A percentile compares a stretch with the other conserved stretches of the same genome.
These are phyloP conservation scores for Girardinus metallicus DNA, from an alignment of 2,797 vertebrate species.

Conservation along the genomic window DNA sequence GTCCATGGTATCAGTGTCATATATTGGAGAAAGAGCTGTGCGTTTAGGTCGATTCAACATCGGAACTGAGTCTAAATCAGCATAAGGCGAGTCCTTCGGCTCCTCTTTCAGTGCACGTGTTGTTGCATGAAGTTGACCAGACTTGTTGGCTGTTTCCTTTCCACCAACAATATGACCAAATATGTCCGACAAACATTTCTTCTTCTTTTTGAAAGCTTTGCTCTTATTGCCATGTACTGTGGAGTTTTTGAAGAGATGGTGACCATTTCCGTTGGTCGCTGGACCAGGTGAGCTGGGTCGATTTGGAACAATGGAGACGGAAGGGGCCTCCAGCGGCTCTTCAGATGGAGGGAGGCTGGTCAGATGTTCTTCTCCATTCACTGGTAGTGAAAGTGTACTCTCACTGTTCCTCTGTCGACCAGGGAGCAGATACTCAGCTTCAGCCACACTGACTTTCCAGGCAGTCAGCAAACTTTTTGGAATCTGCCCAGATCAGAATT, in stretches of 20 bases:
- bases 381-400: conserved; percentile 48
- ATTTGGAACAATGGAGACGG: conserved; percentile 38
- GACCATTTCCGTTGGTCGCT: conserved; percentile 56
- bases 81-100: conserved; percentile 75
- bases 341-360: conserved; percentile 65
- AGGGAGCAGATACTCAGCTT: conserved; percentile 88
- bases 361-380: conserved; percentile 55
- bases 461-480: conserved; percentile 91
- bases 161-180: conserved; percentile 73
- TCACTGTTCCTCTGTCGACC: conserved; percentile 71
- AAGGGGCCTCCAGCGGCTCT: conserved; percentile 37
- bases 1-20: conserved; percentile 16
- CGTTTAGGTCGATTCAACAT: conserved; percentile 80
- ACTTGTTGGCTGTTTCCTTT: conserved; percentile 51
- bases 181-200: conserved; percentile 77
- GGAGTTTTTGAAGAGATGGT: conserved; percentile 46
- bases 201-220: conserved; percentile 75
- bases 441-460: conserved; percentile 92
- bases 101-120: conserved; percentile 64
- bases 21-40: conserved; percentile 40
- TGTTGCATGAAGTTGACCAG: conserved; percentile 41
- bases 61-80: conserved; percentile 80
- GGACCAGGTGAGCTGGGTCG: conserved; percentile 33
- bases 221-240: conserved; percentile 58
- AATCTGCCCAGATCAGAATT: conserved; percentile 82